Conservation (phyloP, 2,113 vertebrate species). For the Crotalus viridis region DNA sequence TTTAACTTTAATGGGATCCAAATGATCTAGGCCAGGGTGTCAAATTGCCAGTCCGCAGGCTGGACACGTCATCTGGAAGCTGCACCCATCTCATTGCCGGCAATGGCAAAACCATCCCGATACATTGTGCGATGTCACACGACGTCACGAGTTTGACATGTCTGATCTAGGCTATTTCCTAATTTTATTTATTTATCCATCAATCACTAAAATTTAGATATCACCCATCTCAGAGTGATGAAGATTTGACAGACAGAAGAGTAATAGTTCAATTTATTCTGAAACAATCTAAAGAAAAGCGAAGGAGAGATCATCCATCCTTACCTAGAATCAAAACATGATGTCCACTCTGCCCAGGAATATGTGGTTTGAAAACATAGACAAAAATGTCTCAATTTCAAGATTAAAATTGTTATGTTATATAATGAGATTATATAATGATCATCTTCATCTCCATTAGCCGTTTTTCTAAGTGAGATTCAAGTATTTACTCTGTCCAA, state of each 20-base stretch:
- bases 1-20: neutral
- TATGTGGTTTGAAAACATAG: neutral
- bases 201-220: neutral
- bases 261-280: neutral
- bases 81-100: no score
- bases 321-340: neutral
- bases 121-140: no score
- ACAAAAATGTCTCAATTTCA: neutral
- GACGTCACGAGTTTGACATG: no score
- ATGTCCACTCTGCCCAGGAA: neutral
- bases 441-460: neutral
- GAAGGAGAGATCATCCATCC: neutral
- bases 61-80: no score
- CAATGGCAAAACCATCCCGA: no score
- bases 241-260: neutral
- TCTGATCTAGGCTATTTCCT: neutral
- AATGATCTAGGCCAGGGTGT: neutral
- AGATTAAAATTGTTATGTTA: slow-evolving; percentile 15
- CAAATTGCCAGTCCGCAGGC: no score
- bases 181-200: neutral
- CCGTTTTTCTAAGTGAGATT: neutral
- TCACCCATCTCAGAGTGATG: neutral
- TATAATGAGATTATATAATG: slow-evolving; percentile 21
- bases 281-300: neutral
- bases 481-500: slow-evolving; percentile 4